phyloP scores from a whole-genome alignment of 2,888 invertebrate species.

The Oscheius myriophilus region DNA sequence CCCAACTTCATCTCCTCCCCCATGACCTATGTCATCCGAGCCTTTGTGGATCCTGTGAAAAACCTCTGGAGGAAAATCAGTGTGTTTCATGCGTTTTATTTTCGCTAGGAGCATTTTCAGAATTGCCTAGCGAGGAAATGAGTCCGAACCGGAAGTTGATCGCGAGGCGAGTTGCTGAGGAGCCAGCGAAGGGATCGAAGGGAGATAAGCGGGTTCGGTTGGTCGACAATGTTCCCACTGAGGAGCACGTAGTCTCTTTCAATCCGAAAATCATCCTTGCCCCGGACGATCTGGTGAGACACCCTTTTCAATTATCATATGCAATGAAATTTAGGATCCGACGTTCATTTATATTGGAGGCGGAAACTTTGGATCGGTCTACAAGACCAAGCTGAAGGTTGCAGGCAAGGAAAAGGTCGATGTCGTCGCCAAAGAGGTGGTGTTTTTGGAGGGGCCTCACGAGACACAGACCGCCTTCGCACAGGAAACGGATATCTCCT shows the following conservation, averaged over 20 bases:
- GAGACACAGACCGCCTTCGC: too few relatives aligned
- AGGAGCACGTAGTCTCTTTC: constrained; percentile 3
- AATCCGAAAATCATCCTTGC: not conserved
- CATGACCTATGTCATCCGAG: not conserved
- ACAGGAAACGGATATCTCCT: too few relatives aligned
- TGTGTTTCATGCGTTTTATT: not conserved
- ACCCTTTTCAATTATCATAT: too few relatives aligned
- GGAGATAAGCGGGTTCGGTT: too few relatives aligned
- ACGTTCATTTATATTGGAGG: constrained; percentile 3
- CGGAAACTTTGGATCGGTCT: not conserved
- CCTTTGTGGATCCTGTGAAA: not conserved
- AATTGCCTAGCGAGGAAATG: not conserved
- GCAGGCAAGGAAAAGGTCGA: too few relatives aligned
- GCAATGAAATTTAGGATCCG: too few relatives aligned
- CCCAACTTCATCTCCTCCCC: constrained; percentile 2
- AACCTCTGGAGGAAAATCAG: not conserved
- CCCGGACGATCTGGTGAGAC: not conserved
- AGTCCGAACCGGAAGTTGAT: not conserved
- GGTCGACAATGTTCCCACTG: not conserved
- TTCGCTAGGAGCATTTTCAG: not conserved
- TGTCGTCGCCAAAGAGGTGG: too few relatives aligned
- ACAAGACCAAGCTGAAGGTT: not conserved
- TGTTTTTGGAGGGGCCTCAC: too few relatives aligned
- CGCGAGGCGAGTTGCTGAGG: too few relatives aligned
- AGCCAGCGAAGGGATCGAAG: too few relatives aligned